These are phyloP conservation scores for Limnephilus auricula DNA, from an alignment of 2,888 invertebrate species.

Conservation along the genomic window DNA sequence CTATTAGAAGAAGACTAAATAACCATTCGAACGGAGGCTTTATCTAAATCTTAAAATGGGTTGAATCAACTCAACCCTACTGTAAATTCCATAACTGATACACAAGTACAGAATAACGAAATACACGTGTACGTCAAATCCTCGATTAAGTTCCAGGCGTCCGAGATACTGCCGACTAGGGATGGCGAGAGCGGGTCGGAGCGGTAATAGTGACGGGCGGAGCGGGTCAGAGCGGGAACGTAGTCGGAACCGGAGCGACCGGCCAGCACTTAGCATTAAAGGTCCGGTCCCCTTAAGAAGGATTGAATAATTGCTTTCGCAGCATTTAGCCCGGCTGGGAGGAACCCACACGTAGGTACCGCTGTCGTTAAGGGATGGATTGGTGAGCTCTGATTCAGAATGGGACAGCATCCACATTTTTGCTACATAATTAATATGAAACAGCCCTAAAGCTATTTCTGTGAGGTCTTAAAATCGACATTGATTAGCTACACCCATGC, in stretches of 20 bases:
- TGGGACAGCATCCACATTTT: not conserved
- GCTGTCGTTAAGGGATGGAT: conserved; percentile 48
- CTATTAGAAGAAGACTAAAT: too few relatives aligned
- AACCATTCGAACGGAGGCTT: too few relatives aligned
- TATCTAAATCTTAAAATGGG: not conserved
- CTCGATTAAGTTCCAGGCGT: conserved; percentile 38
- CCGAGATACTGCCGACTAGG: not conserved
- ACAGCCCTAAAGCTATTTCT: too few relatives aligned
- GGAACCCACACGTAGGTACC: conserved; percentile 41
- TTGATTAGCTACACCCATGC: too few relatives aligned
- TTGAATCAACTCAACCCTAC: not conserved
- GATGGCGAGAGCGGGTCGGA: not conserved
- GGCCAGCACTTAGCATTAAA: conserved; percentile 49
- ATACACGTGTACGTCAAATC: conserved; percentile 8
- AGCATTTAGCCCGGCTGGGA: conserved; percentile 42
- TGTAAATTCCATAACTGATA: too few relatives aligned
- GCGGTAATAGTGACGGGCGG: not conserved
- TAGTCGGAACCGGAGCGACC: not conserved
- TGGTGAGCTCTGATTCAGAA: not conserved
- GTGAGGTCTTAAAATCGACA: too few relatives aligned
- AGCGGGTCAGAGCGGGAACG: not conserved
- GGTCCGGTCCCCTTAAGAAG: conserved; percentile 44
- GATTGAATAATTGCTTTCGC: conserved; percentile 51
- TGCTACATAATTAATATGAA: not conserved
- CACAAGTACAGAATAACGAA: not conserved